A percentile compares a stretch with the other conserved stretches of the same genome.
Evolutionary conservation across 2,113 vertebrate genomes (phyloP).

Genomic region (Anolis sagrei): DNA sequence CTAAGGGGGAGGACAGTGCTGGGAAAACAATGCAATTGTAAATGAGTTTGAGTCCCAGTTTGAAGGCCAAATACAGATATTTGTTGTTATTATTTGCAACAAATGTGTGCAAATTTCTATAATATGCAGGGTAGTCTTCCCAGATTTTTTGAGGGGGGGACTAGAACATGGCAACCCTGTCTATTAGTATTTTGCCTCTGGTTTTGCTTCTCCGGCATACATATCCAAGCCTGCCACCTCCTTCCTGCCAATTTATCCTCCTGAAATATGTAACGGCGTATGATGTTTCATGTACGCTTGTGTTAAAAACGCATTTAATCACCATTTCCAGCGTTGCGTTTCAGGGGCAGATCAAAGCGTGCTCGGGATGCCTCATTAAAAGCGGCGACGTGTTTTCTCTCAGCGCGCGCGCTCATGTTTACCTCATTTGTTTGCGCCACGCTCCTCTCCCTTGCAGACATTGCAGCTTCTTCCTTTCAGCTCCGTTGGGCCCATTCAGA

Average conservation of each 20-base stretch:
- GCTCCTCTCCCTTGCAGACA: neutral
- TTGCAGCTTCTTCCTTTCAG: rapidly evolving
- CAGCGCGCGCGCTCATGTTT: neutral
- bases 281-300: constrained; percentile 10
- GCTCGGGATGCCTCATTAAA: neutral
- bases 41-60: too few species aligned
- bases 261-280: neutral
- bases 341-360: constrained; percentile 5
- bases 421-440: constrained; percentile 30
- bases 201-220: neutral
- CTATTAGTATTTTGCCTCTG: neutral
- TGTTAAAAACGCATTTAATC: neutral
- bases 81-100: too few species aligned
- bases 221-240: neutral
- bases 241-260: neutral
- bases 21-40: too few species aligned
- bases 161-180: too few species aligned
- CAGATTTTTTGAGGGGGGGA: too few species aligned
- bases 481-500: neutral
- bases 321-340: constrained; percentile 10
- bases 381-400: neutral
- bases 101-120: too few species aligned
- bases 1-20: too few species aligned
- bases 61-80: too few species aligned
- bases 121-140: too few species aligned